phyloP scores from a whole-genome alignment of 2,113 vertebrate species.

The Choloepus hoffmanni region DNA sequence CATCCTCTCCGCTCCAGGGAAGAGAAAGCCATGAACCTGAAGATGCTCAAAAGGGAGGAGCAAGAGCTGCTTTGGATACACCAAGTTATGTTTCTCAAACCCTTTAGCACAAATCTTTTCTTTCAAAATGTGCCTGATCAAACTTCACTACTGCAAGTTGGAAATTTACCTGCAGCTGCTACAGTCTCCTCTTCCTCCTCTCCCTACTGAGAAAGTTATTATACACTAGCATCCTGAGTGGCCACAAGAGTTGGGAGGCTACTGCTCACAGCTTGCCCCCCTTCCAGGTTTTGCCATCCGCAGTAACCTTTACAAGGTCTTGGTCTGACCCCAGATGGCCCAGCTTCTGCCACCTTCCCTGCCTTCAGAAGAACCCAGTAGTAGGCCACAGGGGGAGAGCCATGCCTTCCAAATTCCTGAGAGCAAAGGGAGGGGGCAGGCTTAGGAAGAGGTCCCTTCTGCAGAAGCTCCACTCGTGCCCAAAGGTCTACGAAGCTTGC shows the following conservation, averaged over 20 bases:
- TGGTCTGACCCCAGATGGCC: not conserved
- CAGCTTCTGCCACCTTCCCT: not conserved
- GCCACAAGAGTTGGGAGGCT: not conserved
- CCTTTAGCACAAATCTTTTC: not conserved
- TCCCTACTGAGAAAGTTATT: not conserved
- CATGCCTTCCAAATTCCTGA: not conserved
- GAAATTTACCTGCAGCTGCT: not conserved
- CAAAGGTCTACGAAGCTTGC: not conserved
- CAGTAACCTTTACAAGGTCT: not conserved
- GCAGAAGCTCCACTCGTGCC: not conserved
- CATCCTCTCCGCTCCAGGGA: not conserved
- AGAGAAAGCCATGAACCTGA: conserved; percentile 52
- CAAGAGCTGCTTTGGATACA: not conserved
- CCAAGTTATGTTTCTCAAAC: not conserved
- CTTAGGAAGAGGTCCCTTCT: not conserved
- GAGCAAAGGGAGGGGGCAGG: too few relatives aligned
- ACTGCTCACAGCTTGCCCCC: not conserved
- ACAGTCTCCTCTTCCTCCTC: not conserved
- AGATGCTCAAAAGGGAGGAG: conserved; percentile 61
- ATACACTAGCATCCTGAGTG: not conserved
- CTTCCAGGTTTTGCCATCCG: not conserved
- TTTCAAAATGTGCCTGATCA: not conserved
- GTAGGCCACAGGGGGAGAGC: not conserved
- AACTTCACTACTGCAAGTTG: not conserved
- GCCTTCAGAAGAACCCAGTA: not conserved